Conservation (phyloP, 2,888 invertebrate genomes). For the Noctua janthe region DNA sequence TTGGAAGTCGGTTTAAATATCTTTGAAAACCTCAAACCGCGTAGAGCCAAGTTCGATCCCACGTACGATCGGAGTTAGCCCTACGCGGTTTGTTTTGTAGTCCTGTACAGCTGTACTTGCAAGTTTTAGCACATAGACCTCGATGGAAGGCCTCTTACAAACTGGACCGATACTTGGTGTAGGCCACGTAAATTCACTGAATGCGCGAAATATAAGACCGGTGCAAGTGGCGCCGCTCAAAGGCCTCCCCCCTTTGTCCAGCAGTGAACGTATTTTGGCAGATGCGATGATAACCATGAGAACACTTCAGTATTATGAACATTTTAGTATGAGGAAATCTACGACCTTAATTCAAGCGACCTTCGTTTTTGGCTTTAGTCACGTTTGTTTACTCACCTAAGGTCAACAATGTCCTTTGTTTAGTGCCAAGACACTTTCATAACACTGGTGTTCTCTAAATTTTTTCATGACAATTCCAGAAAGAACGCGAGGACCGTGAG, state of each 20-base stretch:
- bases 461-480: constrained; percentile 67
- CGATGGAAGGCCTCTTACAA: neutral
- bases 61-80: too few species aligned
- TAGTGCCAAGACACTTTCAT: neutral
- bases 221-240: neutral
- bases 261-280: neutral
- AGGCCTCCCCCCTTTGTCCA: neutral
- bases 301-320: neutral
- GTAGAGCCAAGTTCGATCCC: too few species aligned
- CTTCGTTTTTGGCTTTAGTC: neutral
- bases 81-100: too few species aligned
- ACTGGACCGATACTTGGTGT: neutral
- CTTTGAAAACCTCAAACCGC: neutral
- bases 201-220: neutral
- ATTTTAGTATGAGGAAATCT: neutral
- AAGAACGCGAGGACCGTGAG: constrained; percentile 82
- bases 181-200: neutral
- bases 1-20: neutral
- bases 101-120: neutral
- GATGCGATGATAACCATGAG: neutral
- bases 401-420: too few species aligned
- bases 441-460: neutral
- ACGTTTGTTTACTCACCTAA: neutral
- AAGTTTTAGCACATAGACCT: neutral
- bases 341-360: neutral